Conservation (phyloP, 2,113 vertebrate species). For the Calyptomena viridis region DNA sequence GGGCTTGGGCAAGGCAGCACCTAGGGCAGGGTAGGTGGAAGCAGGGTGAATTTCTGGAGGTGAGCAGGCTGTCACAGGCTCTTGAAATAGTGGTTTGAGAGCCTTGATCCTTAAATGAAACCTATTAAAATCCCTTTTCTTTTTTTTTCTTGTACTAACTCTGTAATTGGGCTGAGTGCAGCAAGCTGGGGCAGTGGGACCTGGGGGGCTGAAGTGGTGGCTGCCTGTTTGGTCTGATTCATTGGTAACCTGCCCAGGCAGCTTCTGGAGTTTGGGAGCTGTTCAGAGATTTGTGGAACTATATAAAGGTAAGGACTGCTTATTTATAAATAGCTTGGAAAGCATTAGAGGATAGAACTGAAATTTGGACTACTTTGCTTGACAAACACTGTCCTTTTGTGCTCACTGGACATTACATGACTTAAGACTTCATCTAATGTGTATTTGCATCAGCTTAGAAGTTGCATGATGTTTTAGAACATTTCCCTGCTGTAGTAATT, state of each 20-base stretch:
- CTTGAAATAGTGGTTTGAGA: not conserved
- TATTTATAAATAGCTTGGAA: not conserved
- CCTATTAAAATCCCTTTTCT: no score
- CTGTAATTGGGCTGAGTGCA: not conserved
- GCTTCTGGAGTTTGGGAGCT: not conserved
- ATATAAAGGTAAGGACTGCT: fast-evolving
- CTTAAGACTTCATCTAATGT: not conserved
- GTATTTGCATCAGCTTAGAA: not conserved
- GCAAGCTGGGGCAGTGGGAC: not conserved
- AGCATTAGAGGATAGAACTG: not conserved
- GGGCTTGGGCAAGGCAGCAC: not conserved
- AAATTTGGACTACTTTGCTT: not conserved
- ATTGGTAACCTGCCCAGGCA: not conserved
- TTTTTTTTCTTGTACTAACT: no score
- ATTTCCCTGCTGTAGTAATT: not conserved
- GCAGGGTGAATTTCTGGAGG: not conserved
- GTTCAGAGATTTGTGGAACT: fast-evolving
- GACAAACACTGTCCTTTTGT: not conserved
- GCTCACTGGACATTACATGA: not conserved
- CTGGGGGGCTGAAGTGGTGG: not conserved
- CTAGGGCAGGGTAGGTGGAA: no score
- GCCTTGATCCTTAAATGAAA: not conserved
- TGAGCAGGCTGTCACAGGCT: fast-evolving
- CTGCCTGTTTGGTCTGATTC: no score
- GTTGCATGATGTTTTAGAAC: not conserved